Base-by-base conservation (phyloP, 64 coral and sea anemone genomes). In the Stichodactyla mertensii region DNA sequence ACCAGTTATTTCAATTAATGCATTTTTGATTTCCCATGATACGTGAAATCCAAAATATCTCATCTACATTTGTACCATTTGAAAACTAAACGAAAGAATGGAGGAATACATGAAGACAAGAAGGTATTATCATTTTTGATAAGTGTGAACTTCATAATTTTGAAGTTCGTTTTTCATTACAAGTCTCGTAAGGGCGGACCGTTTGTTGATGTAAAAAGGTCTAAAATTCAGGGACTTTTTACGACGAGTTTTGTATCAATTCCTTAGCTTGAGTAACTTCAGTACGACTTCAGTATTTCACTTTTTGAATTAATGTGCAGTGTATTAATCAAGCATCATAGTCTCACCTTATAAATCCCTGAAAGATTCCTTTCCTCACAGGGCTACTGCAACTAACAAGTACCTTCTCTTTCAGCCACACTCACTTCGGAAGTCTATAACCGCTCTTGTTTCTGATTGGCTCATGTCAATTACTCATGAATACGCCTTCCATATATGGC, bases 391-490 rank as follows among this genome's bases (percentile, higher is more conserved):
- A 64, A 61, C 60, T 61, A 61, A 61, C 55, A 85, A 85, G 83
- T 85, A 64, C 83, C 52, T 85, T 85, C 26, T 55, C 56, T 23
- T 23, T 61, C 55, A 51, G 16, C 27, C 5, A 58, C 15, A 55
- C 6, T 85, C 31, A 24, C 83, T 55, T 55, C 55, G 55, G 83
- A 85, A 58, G 83, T 85, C 83, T 85, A 36, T 64, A 55, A 36
- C 31, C 26, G 2, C 27, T 24, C 83, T 85, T 57, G 83, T 4
- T 58, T 85, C 5, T 85, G 83, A 85, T 85, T 85, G 83, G 83
- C 18, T 85, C 24, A 85, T 57, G 83, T 55, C 55, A 64, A 64
- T 85, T 64, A 85, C 83, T 85, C 83, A 85, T 85, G 83, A 22
- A 60, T 85, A 13, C 61, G 16, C 19, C 15, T 61, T 52, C 83